Percentiles rank a stretch among this genome's conserved stretches.
These are phyloP conservation scores for Polyergus mexicanus DNA, from an alignment of 1,140 invertebrate genomes.

Conservation along the genomic window DNA sequence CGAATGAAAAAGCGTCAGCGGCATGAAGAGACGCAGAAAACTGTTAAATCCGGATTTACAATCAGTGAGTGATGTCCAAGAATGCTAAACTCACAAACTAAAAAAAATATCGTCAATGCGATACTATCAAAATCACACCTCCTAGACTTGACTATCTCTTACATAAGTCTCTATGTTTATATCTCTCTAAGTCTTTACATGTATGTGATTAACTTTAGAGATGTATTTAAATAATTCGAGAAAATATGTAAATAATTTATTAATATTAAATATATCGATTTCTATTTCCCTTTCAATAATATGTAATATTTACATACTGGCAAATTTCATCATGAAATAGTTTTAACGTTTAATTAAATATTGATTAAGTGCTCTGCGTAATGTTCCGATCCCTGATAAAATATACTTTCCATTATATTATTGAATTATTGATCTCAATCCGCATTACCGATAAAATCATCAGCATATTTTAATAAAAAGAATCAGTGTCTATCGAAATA, in stretches of 20 bases:
- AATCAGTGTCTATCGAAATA: not conserved
- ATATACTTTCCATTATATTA: not conserved
- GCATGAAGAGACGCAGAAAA: not conserved
- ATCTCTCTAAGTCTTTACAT: too few relatives aligned
- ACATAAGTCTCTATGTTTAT: too few relatives aligned
- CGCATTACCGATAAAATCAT: not conserved
- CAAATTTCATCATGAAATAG: conserved; percentile 8
- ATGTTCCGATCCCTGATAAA: not conserved
- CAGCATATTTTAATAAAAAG: not conserved
- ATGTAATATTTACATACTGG: not conserved
- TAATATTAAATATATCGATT: not conserved
- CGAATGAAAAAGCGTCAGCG: not conserved
- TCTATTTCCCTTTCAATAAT: not conserved
- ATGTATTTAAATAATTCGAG: not conserved
- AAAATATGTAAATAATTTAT: not conserved
- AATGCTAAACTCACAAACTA: conserved; percentile 50
- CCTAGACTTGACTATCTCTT: not conserved
- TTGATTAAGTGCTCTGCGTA: not conserved
- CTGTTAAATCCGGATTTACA: conserved; percentile 1
- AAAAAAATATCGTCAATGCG: not conserved
- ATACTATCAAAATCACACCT: not conserved
- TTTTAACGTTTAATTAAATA: conserved; percentile 15
- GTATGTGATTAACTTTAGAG: conserved; percentile 5
- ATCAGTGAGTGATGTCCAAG: not conserved
- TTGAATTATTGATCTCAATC: conserved; percentile 11